Evolutionary conservation across 2,113 vertebrate species (phyloP), one percentile per base, ranked within the genome.

Genomic region (Plestiodon gilberti): DNA sequence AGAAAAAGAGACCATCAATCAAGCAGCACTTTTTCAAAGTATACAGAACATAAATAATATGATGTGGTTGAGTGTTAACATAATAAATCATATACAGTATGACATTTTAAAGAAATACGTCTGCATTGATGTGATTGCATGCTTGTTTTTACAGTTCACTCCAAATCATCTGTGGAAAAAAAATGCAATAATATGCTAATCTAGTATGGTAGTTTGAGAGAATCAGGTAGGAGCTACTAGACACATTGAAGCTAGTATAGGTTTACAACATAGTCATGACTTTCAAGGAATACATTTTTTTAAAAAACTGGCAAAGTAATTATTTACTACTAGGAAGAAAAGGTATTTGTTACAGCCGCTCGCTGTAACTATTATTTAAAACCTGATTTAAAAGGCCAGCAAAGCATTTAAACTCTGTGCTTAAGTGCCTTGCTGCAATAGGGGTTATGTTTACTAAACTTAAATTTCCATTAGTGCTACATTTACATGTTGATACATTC

Each of bases 181-280:
- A 97, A 97, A 97, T 96, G 97, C 97, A 97, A 97, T 97, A 97
- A 97, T 97, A 96, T 96, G 96, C 96, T 97, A 97, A 95, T 97
- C 96, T 96, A 97, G 95, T 97, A 97, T 91, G 96, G 96, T 97
- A 97, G 96, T 96, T 96, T 97, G 96, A 97, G 90, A 97, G 96
- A 97, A 96, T 95, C 96, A 96, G 97, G 96, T 97, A 97, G 96
- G 95, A 96, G 95, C 96, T 96, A 96, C 96, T 97, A 97, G 95
- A 96, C 95, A 96, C 96, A 97, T 95, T 97, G 96, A 96, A 96
- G 96, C 94, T 97, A 97, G 97, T 95, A 96, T 96, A 97, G 96
- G 95, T 96, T 97, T 97, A 96, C 95, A 96, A 97, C 94, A 95
- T 95, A 96, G 93, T 96, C 95, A 96, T 96, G 94, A 94, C 93